Conservation (phyloP, 2,113 vertebrate genomes). For the Thymallus thymallus region DNA sequence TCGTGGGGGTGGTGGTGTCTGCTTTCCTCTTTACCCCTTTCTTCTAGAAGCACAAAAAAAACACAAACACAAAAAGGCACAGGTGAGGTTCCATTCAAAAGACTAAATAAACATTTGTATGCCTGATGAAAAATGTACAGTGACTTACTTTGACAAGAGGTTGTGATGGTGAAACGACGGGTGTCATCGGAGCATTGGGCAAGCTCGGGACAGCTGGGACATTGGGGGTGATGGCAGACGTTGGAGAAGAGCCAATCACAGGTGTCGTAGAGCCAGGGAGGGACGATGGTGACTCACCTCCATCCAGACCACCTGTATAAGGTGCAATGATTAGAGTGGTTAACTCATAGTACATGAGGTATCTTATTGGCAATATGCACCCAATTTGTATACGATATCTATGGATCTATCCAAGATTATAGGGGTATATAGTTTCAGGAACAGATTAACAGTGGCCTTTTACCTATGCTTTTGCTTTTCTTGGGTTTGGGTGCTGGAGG, state of each 20-base stretch:
- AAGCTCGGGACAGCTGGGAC: constrained; percentile 65
- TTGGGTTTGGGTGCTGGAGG: constrained; percentile 84
- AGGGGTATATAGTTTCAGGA: too few species aligned
- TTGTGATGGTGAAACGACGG: constrained; percentile 61
- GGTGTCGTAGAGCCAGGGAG: constrained; percentile 74
- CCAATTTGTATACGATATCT: too few species aligned
- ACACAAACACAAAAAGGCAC: not conserved
- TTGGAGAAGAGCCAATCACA: constrained; percentile 66
- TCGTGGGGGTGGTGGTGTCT: constrained; percentile 77
- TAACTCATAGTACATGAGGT: not conserved
- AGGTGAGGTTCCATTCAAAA: not conserved
- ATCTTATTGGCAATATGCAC: too few species aligned
- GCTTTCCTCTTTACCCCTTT: constrained; percentile 88
- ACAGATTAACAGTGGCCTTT: too few species aligned
- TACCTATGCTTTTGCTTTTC: constrained; percentile 29
- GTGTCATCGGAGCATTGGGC: constrained; percentile 41
- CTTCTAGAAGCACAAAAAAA: constrained; percentile 68
- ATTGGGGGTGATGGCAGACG: constrained; percentile 77
- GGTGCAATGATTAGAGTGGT: not conserved
- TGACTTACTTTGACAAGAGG: constrained; percentile 81
- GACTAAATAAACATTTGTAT: too few species aligned
- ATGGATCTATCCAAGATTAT: not conserved
- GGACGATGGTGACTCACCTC: constrained; percentile 73
- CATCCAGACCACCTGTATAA: constrained; percentile 42
- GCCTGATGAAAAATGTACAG: too few species aligned